Conservation (phyloP, 64 coral and sea anemone species). For the Actinia tenebrosa region DNA sequence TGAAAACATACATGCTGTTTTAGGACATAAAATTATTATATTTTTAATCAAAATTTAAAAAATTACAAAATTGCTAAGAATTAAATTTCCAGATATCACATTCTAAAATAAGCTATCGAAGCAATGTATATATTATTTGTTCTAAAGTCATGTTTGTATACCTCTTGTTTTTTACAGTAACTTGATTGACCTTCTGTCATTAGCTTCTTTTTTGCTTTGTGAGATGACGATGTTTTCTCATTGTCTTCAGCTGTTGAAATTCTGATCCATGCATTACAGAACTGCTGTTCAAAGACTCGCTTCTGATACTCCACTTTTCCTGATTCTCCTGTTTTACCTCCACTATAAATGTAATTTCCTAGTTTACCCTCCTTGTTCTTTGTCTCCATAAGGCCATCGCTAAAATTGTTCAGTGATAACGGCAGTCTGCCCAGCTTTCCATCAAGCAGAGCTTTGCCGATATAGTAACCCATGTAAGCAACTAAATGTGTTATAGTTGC, state of each 20-base stretch:
- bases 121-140: too few relatives aligned
- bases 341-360: constrained; percentile 16
- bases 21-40: too few relatives aligned
- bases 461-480: constrained; percentile 26
- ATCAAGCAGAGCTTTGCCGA: constrained; percentile 32
- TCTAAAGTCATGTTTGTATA: too few relatives aligned
- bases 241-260: neutral
- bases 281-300: constrained; percentile 15
- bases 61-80: too few relatives aligned
- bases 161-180: too few relatives aligned
- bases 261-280: constrained; percentile 1
- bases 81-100: too few relatives aligned
- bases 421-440: neutral
- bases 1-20: too few relatives aligned
- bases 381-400: constrained; percentile 35
- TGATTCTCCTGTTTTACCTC: constrained; percentile 16
- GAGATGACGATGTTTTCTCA: neutral
- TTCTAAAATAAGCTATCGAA: too few relatives aligned
- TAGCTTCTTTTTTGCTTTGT: too few relatives aligned
- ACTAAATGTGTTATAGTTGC: constrained; percentile 31
- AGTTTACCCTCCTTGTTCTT: constrained; percentile 11
- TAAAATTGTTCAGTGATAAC: constrained; percentile 4
- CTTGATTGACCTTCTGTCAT: too few relatives aligned
- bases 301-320: constrained; percentile 18
- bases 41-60: too few relatives aligned